phyloP scores from a whole-genome alignment of 2,113 vertebrate species.

The Ctenodactylus gundi region DNA sequence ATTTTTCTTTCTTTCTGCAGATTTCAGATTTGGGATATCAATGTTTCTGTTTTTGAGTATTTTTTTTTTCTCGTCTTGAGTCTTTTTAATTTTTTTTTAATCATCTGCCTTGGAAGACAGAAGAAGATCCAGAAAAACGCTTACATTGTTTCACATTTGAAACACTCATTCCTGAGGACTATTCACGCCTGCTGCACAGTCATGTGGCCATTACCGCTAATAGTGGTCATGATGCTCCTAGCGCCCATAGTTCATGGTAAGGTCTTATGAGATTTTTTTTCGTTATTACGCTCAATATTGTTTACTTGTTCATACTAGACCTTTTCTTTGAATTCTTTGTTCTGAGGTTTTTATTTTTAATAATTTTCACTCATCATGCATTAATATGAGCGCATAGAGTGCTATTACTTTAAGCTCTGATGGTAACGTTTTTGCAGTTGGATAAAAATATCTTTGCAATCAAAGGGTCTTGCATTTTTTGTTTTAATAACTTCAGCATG shows the following conservation, averaged over 20 bases:
- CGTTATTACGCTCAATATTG: background rate
- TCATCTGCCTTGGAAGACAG: conserved; percentile 66
- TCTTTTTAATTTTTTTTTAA: conserved; percentile 48
- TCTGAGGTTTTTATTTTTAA: background rate
- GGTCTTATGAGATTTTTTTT: conserved; percentile 70
- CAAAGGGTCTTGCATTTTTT: background rate
- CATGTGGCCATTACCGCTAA: conserved; percentile 94
- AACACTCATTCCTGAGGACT: conserved; percentile 82
- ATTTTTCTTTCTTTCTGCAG: conserved; percentile 78
- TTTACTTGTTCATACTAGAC: background rate
- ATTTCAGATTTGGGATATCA: conserved; percentile 80
- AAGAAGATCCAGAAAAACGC: conserved; percentile 71
- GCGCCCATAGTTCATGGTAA: conserved; percentile 89
- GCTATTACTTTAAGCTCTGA: background rate
- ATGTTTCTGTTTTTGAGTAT: conserved; percentile 64
- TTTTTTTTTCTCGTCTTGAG: background rate
- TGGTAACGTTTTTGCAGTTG: background rate
- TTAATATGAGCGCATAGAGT: background rate
- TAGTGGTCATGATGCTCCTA: conserved; percentile 90
- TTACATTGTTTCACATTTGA: conserved; percentile 81
- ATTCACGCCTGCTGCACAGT: conserved; percentile 83
- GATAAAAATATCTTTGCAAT: background rate
- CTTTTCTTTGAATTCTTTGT: conserved; percentile 49
- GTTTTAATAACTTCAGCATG: background rate
- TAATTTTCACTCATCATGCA: background rate